A percentile compares a stretch with the other conserved stretches of the same genome.
These are phyloP conservation scores for Idaea aversata DNA, from an alignment of 2,888 invertebrate species.

Conservation along the genomic window DNA sequence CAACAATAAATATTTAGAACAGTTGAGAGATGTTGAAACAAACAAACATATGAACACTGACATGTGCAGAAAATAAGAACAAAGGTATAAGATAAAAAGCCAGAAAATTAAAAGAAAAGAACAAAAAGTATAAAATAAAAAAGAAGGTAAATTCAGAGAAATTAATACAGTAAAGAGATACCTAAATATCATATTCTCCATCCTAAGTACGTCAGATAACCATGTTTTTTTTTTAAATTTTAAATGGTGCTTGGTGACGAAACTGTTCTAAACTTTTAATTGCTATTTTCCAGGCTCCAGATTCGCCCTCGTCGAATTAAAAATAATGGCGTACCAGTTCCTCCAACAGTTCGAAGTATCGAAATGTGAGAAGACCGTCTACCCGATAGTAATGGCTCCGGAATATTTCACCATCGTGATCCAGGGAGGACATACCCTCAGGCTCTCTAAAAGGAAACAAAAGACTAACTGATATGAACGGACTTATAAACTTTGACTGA, in stretches of 20 bases:
- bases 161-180: no score
- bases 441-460: not conserved
- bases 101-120: no score
- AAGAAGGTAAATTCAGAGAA: no score
- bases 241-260: no score
- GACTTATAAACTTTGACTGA: not conserved
- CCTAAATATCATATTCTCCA: not conserved
- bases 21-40: no score
- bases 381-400: not conserved
- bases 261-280: not conserved
- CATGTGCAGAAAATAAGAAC: no score
- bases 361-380: conserved; percentile 38
- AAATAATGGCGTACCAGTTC: conserved; percentile 46
- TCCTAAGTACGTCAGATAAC: not conserved
- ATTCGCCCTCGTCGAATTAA: conserved; percentile 51
- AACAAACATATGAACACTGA: no score
- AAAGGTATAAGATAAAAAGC: no score
- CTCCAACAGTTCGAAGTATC: conserved; percentile 42
- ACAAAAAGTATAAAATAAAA: no score
- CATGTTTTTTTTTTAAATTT: not conserved
- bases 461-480: not conserved
- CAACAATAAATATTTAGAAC: no score
- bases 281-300: conserved; percentile 39
- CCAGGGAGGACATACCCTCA: conserved; percentile 16
- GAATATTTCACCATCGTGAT: conserved; percentile 14